Evolutionary conservation across 2,888 invertebrate genomes (phyloP).

Genomic region (Macaria liturata): DNA sequence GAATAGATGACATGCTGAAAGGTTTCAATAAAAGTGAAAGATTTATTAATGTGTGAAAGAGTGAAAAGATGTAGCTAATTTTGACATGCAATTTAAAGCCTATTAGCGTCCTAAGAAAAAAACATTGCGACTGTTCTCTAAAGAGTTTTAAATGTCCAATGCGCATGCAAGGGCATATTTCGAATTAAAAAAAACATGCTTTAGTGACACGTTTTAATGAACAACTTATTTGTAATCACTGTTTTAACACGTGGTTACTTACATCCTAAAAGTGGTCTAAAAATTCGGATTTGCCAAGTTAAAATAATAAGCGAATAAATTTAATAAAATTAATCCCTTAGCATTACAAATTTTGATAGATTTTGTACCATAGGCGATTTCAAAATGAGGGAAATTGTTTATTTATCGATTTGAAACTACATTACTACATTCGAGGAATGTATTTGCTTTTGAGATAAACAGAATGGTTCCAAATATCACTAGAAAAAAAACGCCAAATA

Average conservation of each 20-base stretch:
- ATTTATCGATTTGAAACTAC: background rate
- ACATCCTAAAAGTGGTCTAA: constrained; percentile 14
- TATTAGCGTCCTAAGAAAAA: too few species aligned
- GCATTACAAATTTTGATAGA: constrained; percentile 35
- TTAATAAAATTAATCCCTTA: constrained; percentile 36
- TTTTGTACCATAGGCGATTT: constrained; percentile 6
- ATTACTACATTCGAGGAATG: background rate
- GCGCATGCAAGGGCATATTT: background rate
- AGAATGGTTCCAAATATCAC: too few species aligned
- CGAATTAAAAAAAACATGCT: constrained; percentile 14
- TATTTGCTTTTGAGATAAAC: too few species aligned
- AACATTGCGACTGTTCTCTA: background rate
- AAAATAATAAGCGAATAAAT: constrained; percentile 29
- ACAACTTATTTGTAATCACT: constrained; percentile 15
- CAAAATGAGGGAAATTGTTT: background rate
- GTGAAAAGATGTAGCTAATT: too few species aligned
- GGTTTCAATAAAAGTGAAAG: too few species aligned
- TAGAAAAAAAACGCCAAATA: too few species aligned
- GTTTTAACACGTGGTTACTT: constrained; percentile 28
- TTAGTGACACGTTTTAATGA: constrained; percentile 2
- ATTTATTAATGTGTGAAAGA: too few species aligned
- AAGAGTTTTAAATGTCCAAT: constrained; percentile 1
- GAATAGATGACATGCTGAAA: too few species aligned
- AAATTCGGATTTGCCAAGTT: constrained; percentile 30
- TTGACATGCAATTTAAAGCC: too few species aligned